Evolutionary conservation across 2,797 vertebrate species (phyloP), one percentile per base, ranked within the genome.

Genomic region (Rallus crepitans): DNA sequence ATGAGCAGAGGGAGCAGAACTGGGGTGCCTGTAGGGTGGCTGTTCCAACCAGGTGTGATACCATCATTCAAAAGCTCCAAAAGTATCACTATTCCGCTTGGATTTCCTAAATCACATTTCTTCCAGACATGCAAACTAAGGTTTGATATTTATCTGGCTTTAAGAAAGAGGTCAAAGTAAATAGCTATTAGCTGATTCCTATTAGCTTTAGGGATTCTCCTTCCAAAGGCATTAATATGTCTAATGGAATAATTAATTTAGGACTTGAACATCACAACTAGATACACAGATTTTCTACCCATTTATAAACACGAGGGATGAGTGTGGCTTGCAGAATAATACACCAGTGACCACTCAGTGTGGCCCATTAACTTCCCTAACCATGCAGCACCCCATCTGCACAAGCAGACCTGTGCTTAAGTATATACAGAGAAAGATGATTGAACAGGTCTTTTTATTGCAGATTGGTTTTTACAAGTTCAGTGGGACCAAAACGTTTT

Each of bases 101-200:
- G 65, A 35, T 71, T 90, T 88, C 80, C 90, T 45, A 71, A 53
- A 66, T 73, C 57, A 91, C 68, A 86, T 86, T 85, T 73, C 47
- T 81, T 35, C 82, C 75, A 65, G 60, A 65, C 28, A 11, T 75
- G 72, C 53, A 95, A 94, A 89, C 64, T 64, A 53, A 60, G 45
- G 53, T 83, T 94, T 91, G 77, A 78, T 95, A 96, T 97, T 96
- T 97, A 78, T 88, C 65, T 86, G 61, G 30, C 45, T 88, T 93
- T 71, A 65, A 91, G 55, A 35, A 78, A 96, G 94, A 96, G 90
- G 87, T 93, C 85, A 93, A 77, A 90, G 88, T 86, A 81, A 94
- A 94, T 81, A 93, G 57, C 53, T 93, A 64, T 86, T 93, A 90
- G 45, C 37, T 79, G n/a, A 64, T 94, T 90, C 28, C 69, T 88